Conservation (phyloP, 1,140 invertebrate species). For the Phthorimaea operculella region DNA sequence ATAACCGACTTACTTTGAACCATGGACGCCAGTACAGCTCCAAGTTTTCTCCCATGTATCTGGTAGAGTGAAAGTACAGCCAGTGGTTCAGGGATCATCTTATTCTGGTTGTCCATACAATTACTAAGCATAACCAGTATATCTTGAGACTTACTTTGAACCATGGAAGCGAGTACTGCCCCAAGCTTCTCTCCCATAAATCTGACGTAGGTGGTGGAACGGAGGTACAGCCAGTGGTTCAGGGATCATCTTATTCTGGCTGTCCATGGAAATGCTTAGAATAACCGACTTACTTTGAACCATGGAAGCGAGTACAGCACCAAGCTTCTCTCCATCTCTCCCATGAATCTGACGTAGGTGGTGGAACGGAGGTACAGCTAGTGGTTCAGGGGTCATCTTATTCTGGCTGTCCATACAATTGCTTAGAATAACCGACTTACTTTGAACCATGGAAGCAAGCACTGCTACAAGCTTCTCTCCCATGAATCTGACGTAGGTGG, state of each 20-base stretch:
- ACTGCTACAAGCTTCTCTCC: too few species aligned
- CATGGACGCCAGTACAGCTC: conserved; percentile 35
- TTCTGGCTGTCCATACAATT: too few species aligned
- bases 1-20: too few species aligned
- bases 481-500: too few species aligned
- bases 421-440: too few species aligned
- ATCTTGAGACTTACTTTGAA: too few species aligned
- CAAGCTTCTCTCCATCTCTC: conserved; percentile 43
- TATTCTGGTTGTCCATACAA: too few species aligned
- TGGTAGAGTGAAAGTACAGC: too few species aligned
- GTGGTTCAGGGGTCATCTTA: too few species aligned
- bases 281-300: conserved; percentile 33
- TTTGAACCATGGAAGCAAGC: conserved; percentile 35
- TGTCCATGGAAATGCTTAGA: conserved; percentile 24
- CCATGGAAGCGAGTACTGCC: conserved; percentile 19
- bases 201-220: conserved; percentile 48
- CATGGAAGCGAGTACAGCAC: conserved; percentile 35
- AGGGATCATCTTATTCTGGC: background rate
- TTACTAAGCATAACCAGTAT: too few species aligned
- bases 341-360: conserved; percentile 56
- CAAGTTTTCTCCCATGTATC: too few species aligned
- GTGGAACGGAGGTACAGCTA: conserved; percentile 45
- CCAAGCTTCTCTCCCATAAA: conserved; percentile 54
- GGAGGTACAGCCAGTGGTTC: conserved; percentile 19
- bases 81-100: too few species aligned